These are phyloP conservation scores for Idris sp. DNA, from an alignment of 1,140 invertebrate genomes.

Conservation along the genomic window DNA sequence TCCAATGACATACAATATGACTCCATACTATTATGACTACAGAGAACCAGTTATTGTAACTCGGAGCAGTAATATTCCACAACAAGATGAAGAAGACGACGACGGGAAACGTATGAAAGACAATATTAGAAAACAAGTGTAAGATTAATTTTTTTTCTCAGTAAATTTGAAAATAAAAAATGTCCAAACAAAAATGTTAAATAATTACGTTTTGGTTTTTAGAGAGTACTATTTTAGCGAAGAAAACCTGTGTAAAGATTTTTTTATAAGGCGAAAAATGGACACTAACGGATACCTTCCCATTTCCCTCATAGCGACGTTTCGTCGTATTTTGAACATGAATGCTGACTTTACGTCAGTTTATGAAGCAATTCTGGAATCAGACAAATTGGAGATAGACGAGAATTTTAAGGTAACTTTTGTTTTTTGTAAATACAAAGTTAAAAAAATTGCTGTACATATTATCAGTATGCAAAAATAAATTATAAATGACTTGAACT, in stretches of 20 bases:
- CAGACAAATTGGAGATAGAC: constrained; percentile 90
- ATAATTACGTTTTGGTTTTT: constrained; percentile 66
- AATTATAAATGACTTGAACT: no score
- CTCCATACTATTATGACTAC: constrained; percentile 44
- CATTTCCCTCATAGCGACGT: constrained; percentile 95
- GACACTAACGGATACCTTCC: constrained; percentile 94
- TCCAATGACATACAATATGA: constrained; percentile 26
- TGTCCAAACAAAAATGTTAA: no score
- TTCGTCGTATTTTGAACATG: constrained; percentile 94
- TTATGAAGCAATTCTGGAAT: constrained; percentile 88
- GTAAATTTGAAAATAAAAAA: no score
- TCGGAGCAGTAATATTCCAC: constrained; percentile 9
- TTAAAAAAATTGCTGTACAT: no score
- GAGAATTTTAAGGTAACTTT: no score
- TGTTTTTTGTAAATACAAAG: no score
- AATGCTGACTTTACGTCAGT: constrained; percentile 88
- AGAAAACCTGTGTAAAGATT: constrained; percentile 96
- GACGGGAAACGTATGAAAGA: constrained; percentile 80
- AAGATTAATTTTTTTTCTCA: no score
- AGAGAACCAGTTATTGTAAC: constrained; percentile 28
- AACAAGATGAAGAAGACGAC: constrained; percentile 30
- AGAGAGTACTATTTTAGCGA: constrained; percentile 99
- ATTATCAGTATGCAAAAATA: no score
- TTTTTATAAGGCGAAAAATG: constrained; percentile 98
- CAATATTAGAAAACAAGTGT: constrained; percentile 91